Conservation (phyloP, 2,797 vertebrate species). For the Pangasius larnaudii region DNA sequence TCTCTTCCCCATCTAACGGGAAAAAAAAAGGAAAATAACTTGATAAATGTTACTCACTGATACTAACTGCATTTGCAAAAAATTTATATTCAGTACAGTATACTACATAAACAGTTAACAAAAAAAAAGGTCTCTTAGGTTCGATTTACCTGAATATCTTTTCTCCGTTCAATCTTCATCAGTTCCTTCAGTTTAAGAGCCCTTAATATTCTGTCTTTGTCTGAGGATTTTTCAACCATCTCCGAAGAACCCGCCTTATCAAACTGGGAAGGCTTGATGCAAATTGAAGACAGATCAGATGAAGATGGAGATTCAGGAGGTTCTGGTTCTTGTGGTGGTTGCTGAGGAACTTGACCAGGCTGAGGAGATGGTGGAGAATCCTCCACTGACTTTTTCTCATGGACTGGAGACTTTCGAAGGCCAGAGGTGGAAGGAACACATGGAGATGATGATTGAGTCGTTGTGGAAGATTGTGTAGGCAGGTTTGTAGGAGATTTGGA, state of each 20-base stretch:
- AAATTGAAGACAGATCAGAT: neutral
- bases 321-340: slow-evolving; percentile 13
- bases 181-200: slow-evolving; percentile 81
- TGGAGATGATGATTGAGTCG: slow-evolving; percentile 14
- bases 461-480: neutral
- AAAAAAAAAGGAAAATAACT: neutral
- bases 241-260: slow-evolving; percentile 34
- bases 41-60: neutral
- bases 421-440: slow-evolving; percentile 38
- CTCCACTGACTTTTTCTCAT: neutral
- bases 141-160: slow-evolving; percentile 64
- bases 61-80: neutral
- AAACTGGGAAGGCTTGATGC: slow-evolving; percentile 1
- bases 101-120: neutral
- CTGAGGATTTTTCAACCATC: slow-evolving; percentile 45
- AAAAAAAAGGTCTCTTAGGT: neutral
- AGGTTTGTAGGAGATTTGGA: slow-evolving; percentile 7
- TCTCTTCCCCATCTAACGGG: neutral
- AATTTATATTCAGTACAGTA: neutral
- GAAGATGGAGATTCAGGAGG: neutral
- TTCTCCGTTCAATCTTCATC: slow-evolving; percentile 80
- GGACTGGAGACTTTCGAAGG: neutral
- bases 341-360: slow-evolving; percentile 29
- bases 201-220: slow-evolving; percentile 78
- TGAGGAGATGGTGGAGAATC: slow-evolving; percentile 32